Conservation (phyloP, 2,888 invertebrate species). For the Lumbricus terrestris region DNA sequence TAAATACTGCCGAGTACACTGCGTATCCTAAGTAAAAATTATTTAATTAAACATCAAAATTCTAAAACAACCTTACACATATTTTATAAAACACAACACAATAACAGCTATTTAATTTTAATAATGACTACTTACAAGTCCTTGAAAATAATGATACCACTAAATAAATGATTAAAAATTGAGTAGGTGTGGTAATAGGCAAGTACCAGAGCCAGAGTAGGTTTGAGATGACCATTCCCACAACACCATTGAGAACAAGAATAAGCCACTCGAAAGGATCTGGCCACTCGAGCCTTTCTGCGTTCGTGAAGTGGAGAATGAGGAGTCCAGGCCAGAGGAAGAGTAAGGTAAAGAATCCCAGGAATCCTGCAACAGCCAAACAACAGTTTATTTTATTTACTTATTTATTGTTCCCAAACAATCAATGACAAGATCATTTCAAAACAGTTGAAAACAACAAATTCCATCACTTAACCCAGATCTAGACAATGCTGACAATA, state of each 20-base stretch:
- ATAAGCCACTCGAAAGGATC: conserved; percentile 76
- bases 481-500: not conserved
- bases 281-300: conserved; percentile 84
- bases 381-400: no score
- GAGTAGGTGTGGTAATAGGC: not conserved
- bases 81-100: not conserved
- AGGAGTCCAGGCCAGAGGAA: conserved; percentile 87
- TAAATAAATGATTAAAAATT: not conserved
- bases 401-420: no score
- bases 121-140: not conserved
- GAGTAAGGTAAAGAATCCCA: conserved; percentile 85
- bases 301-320: conserved; percentile 75
- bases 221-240: conserved; percentile 88
- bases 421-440: no score
- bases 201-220: conserved; percentile 86
- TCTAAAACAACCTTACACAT: not conserved
- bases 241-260: conserved; percentile 79
- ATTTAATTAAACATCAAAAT: no score
- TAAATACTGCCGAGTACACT: not conserved
- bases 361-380: conserved; percentile 72
- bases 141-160: not conserved
- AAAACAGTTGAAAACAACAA: no score
- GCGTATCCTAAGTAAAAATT: not conserved
- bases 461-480: not conserved
- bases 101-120: no score